phyloP scores from a whole-genome alignment of 2,113 vertebrate species.

The Promerops cafer region DNA sequence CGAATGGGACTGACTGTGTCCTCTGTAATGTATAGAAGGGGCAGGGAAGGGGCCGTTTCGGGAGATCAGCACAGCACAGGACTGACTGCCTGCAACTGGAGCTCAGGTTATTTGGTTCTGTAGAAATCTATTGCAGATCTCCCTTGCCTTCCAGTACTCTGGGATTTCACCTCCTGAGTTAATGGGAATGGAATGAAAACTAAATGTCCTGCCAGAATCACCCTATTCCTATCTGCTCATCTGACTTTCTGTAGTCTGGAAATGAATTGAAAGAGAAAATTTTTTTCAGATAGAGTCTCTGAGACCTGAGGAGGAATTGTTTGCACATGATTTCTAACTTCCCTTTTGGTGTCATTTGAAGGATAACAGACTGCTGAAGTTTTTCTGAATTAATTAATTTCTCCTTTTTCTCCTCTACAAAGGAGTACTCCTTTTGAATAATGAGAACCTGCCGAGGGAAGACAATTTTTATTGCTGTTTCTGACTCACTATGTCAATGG shows the following conservation, averaged over 20 bases:
- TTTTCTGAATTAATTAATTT: not conserved
- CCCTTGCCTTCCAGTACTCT: not conserved
- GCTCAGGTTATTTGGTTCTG: not conserved
- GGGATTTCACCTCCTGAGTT: not conserved
- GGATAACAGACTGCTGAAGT: not conserved
- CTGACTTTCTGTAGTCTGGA: not conserved
- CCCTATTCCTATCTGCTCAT: not conserved
- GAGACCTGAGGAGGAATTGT: not conserved
- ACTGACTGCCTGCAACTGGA: not conserved
- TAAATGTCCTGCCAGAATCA: not conserved
- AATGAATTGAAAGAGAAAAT: not conserved
- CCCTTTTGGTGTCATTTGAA: not conserved
- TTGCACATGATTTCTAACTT: not conserved
- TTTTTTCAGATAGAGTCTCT: not conserved
- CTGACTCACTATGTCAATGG: not conserved
- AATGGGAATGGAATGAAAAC: not conserved
- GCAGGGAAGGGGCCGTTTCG: fast-evolving
- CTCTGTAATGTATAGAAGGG: not conserved
- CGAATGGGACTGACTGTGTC: not conserved
- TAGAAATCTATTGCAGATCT: not conserved
- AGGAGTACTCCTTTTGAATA: not conserved
- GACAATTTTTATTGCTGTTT: not conserved
- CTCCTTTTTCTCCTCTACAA: not conserved
- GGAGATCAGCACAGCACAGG: not conserved
- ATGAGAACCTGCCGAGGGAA: not conserved